Percentiles rank a stretch among this genome's conserved stretches.
Conservation (phyloP, 2,113 vertebrate genomes). For the Etia nguti region DNA sequence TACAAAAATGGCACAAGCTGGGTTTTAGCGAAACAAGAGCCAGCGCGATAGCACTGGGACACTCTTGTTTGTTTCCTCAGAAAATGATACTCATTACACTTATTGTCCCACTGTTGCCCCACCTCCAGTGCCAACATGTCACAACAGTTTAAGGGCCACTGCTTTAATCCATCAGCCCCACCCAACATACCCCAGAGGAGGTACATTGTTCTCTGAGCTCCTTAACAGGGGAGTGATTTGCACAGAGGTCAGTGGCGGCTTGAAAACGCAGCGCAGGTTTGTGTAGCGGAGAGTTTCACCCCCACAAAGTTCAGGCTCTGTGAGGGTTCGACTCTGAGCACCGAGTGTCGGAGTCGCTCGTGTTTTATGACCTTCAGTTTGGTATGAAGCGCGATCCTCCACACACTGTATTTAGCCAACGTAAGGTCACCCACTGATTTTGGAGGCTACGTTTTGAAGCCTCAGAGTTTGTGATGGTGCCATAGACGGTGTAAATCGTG, state of each 20-base stretch:
- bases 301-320: not conserved
- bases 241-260: not conserved
- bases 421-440: not conserved
- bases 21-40: not conserved
- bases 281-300: not conserved
- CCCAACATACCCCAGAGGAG: not conserved
- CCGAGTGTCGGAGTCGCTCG: not conserved
- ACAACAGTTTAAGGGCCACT: not conserved
- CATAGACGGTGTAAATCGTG: not conserved
- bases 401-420: not conserved
- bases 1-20: not conserved
- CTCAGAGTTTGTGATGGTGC: not conserved
- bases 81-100: not conserved
- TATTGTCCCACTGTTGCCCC: not conserved
- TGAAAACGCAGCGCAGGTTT: not conserved
- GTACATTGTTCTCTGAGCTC: not conserved
- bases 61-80: not conserved
- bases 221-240: not conserved
- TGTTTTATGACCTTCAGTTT: not conserved
- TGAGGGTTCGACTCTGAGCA: not conserved
- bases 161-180: not conserved
- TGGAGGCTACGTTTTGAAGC: not conserved
- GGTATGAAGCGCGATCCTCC: not conserved
- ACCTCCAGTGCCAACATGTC: not conserved
- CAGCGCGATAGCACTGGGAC: fast-evolving